Evolutionary conservation across 2,888 invertebrate genomes (phyloP).

Genomic region (Catocala fraxini): DNA sequence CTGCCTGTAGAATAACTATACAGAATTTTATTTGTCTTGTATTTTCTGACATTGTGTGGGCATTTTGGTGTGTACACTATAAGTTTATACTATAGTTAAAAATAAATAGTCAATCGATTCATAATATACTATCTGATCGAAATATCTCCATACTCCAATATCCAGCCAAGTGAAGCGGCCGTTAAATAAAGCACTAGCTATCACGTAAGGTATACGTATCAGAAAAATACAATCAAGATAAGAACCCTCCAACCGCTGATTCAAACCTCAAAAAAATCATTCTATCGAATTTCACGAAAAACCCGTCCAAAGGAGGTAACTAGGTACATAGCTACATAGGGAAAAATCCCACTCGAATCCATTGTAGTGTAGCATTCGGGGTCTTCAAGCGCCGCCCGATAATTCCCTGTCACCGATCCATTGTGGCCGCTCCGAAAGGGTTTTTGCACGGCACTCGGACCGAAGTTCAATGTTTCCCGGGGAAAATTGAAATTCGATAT

Average conservation of each 20-base stretch:
- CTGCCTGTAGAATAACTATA: too few species aligned
- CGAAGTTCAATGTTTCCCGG: constrained; percentile 34
- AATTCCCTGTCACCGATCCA: constrained; percentile 57
- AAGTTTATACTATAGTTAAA: too few species aligned
- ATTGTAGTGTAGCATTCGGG: constrained; percentile 47
- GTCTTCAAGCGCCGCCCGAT: constrained; percentile 46
- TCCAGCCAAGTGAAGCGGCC: not conserved
- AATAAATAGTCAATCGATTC: too few species aligned
- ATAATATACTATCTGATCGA: too few species aligned
- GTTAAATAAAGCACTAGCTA: not conserved
- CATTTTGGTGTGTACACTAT: too few species aligned
- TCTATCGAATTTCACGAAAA: constrained; percentile 10
- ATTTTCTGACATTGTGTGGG: too few species aligned
- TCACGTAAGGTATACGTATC: not conserved
- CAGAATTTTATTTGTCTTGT: too few species aligned
- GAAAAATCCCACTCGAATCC: constrained; percentile 39
- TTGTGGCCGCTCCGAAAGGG: constrained; percentile 49
- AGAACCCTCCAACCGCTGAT: not conserved
- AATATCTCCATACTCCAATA: too few species aligned
- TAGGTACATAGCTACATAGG: constrained; percentile 7
- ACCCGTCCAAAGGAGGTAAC: constrained; percentile 11
- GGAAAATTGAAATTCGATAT: constrained; percentile 58
- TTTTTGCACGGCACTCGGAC: constrained; percentile 39
- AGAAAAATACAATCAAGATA: not conserved
- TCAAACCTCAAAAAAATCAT: not conserved